These are phyloP conservation scores for Notothenia rossii DNA, from an alignment of 2,113 vertebrate species.

Conservation along the genomic window DNA sequence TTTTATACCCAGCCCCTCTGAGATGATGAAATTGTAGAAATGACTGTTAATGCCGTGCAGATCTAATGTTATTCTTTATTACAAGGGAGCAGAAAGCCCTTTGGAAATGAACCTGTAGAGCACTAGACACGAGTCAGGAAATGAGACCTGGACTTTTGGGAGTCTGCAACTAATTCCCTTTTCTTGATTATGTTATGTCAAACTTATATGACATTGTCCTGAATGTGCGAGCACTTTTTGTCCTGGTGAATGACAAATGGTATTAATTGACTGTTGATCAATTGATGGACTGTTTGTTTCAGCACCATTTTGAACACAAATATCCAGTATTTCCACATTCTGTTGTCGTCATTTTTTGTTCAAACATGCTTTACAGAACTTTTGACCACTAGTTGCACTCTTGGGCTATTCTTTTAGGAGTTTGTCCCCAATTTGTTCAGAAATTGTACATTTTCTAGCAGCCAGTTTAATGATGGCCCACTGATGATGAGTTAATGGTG, in stretches of 20 bases:
- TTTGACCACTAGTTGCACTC: background rate
- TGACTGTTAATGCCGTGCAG: background rate
- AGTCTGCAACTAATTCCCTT: background rate
- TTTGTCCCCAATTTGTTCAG: too few species aligned
- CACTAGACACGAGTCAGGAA: constrained; percentile 7
- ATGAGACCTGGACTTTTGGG: background rate
- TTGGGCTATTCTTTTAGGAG: too few species aligned
- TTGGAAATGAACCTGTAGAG: constrained; percentile 23
- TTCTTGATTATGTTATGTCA: background rate
- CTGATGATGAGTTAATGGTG: background rate
- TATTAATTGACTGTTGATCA: background rate
- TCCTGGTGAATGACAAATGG: too few species aligned
- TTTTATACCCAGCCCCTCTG: constrained; percentile 8
- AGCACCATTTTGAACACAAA: background rate
- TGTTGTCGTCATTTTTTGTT: too few species aligned
- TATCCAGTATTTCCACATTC: background rate
- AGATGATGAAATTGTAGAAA: constrained; percentile 37
- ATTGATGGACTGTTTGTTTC: background rate
- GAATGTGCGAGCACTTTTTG: background rate
- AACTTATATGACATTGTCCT: background rate
- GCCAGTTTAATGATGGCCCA: background rate
- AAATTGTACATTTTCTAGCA: background rate
- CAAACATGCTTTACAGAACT: too few species aligned
- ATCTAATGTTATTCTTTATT: constrained; percentile 33
- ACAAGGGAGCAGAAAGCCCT: constrained; percentile 16